phyloP scores from a whole-genome alignment of 2,113 vertebrate genomes.

The Melanerpes aurifrons region DNA sequence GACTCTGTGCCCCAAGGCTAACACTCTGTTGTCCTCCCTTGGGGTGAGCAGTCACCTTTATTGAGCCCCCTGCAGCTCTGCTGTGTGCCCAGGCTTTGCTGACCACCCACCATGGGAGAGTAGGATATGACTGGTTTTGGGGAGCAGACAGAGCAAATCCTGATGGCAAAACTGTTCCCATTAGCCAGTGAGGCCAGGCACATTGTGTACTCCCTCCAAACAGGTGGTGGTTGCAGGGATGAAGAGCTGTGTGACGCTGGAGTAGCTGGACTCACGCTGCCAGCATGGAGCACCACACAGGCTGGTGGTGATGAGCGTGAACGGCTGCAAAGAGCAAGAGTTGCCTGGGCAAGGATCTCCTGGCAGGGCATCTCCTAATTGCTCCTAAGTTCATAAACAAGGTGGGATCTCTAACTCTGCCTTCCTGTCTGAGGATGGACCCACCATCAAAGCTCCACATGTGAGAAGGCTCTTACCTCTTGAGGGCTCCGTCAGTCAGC shows the following conservation, averaged over 20 bases:
- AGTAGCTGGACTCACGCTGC: not conserved
- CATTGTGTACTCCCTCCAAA: not conserved
- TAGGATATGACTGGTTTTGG: rapidly evolving
- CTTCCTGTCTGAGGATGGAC: not conserved
- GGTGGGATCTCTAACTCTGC: not conserved
- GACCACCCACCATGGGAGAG: rapidly evolving
- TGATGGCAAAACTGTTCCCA: not conserved
- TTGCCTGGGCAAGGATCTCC: not conserved
- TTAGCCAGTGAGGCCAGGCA: not conserved
- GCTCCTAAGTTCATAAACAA: not conserved
- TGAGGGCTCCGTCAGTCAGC: not conserved
- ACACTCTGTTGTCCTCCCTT: rapidly evolving
- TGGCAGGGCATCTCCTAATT: not conserved
- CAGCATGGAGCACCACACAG: rapidly evolving
- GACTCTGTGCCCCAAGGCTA: not conserved
- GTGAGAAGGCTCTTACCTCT: slow-evolving; percentile 67
- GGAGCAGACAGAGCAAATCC: not conserved
- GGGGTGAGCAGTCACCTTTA: rapidly evolving
- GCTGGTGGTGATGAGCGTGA: not conserved
- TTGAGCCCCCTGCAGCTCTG: not conserved
- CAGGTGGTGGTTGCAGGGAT: rapidly evolving
- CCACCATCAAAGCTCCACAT: rapidly evolving
- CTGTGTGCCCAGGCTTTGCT: not conserved
- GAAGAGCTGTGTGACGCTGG: not conserved
- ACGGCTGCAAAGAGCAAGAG: not conserved